A percentile compares a stretch with the other conserved stretches of the same genome.
Conservation (phyloP, 2,113 vertebrate species). For the Amblyopsis rosae region DNA sequence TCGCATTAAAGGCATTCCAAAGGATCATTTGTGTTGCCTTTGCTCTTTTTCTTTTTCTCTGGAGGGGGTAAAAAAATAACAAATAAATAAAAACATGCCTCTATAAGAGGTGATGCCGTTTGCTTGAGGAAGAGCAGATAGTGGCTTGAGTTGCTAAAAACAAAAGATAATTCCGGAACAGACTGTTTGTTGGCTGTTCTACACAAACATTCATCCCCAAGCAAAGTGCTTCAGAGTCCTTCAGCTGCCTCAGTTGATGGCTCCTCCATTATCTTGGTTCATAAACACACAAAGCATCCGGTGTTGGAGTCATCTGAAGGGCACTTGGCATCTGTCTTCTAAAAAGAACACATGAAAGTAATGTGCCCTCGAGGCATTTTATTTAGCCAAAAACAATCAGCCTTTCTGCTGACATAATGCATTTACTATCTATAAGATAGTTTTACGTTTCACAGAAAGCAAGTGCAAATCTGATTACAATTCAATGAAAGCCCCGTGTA, state of each 20-base stretch:
- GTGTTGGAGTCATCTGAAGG: slow-evolving; percentile 31
- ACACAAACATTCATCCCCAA: slow-evolving; percentile 35
- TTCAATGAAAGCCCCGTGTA: slow-evolving; percentile 38
- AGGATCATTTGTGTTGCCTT: slow-evolving; percentile 41
- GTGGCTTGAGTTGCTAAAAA: not conserved
- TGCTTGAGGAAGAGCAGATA: slow-evolving; percentile 6
- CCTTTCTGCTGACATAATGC: slow-evolving; percentile 43
- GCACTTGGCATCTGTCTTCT: slow-evolving; percentile 32
- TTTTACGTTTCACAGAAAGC: slow-evolving; percentile 36
- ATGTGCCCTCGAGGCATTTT: slow-evolving; percentile 37
- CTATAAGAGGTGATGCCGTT: slow-evolving; percentile 41
- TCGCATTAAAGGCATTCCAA: slow-evolving; percentile 71
- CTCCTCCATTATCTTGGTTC: slow-evolving; percentile 30
- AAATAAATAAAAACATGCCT: slow-evolving; percentile 21
- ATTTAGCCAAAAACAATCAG: slow-evolving; percentile 38
- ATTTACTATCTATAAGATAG: slow-evolving; percentile 48
- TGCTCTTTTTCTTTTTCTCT: slow-evolving; percentile 58
- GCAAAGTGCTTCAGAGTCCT: slow-evolving; percentile 22
- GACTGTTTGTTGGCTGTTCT: slow-evolving; percentile 16
- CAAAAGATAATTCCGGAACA: slow-evolving; percentile 1
- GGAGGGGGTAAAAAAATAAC: slow-evolving; percentile 28
- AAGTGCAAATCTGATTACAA: slow-evolving; percentile 47
- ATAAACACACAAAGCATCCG: slow-evolving; percentile 22
- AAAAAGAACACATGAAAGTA: slow-evolving; percentile 4
- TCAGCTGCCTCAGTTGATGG: slow-evolving; percentile 29